Base-by-base conservation (phyloP, 1,140 invertebrate species). In the Pantala flavescens region DNA sequence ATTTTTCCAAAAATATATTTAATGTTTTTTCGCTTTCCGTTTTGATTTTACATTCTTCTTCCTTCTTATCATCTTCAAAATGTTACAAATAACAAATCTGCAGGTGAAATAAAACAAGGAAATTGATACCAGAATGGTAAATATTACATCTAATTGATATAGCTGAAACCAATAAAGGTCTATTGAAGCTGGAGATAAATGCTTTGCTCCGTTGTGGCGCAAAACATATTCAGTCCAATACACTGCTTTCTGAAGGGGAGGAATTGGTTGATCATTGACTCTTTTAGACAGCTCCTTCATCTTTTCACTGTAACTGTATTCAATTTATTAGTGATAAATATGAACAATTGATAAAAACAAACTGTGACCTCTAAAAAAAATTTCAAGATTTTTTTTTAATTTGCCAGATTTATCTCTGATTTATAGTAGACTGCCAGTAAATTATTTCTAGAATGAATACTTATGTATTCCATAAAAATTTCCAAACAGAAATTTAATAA, bases 191-290 rank as follows among this genome's bases (percentile, higher is more conserved):
- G 84, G 82, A 19, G 81, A 81, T 2, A 89, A 77, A 78, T 87
- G 86, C 7, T 79, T 80, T 1, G 83, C 84, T n/a, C 85, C 86
- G 71, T 85, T 82, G 75, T 90, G 89, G 14, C 89, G 83, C 0
- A 87, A 82, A 0, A 91, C 84, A 76, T 91, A 88, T 79, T 93
- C 91, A 0, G 86, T 84, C 89, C 90, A 91, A 81, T 86, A 92
- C 0, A 89, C 83, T 0, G 88, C 89, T 0, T 86, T 87, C 21
- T 91, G 86, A 75, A 91, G 75, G 0, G 90, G 88, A 0, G 80
- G 80, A 16, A 82, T 77, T 11, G 85, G 86, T 70, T 88, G 84
- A 81, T 93, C 91, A n/a, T 16, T 63, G 5, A 63, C 49, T 63
- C 14, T 63, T 21, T 16, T 19, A 3, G 14, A 21, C 12, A 63